Conservation (phyloP, 2,113 vertebrate species). For the Dinomys branickii region DNA sequence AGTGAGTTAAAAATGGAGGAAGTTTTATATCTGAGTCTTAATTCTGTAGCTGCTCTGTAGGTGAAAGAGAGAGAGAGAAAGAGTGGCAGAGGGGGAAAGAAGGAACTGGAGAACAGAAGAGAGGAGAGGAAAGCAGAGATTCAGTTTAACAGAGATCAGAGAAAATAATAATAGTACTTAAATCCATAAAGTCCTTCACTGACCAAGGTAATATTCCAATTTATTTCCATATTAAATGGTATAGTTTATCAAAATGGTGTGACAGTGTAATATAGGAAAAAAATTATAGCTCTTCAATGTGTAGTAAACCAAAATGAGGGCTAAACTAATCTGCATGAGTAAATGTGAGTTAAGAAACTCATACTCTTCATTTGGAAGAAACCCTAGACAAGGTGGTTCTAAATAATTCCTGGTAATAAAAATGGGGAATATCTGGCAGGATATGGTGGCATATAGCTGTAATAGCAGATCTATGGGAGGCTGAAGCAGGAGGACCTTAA, state of each 20-base stretch:
- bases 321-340: neutral
- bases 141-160: neutral
- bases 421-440: neutral
- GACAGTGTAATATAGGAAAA: neutral
- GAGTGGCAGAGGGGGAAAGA: fast-evolving
- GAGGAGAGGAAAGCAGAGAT: neutral
- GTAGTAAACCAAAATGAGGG: neutral
- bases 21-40: neutral
- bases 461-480: neutral
- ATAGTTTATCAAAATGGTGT: neutral
- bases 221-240: neutral
- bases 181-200: neutral
- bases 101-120: neutral
- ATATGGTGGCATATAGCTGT: neutral
- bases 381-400: too few relatives aligned
- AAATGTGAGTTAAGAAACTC: neutral
- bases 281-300: neutral
- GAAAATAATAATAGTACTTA: neutral
- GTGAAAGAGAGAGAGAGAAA: neutral
- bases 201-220: neutral
- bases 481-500: neutral
- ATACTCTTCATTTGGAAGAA: neutral
- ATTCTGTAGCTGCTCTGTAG: neutral
- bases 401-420: neutral
- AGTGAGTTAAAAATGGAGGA: neutral